Percentiles rank a stretch among this genome's conserved stretches.
phyloP scores from a whole-genome alignment of 2,888 invertebrate species.

The Corbicula japonica region DNA sequence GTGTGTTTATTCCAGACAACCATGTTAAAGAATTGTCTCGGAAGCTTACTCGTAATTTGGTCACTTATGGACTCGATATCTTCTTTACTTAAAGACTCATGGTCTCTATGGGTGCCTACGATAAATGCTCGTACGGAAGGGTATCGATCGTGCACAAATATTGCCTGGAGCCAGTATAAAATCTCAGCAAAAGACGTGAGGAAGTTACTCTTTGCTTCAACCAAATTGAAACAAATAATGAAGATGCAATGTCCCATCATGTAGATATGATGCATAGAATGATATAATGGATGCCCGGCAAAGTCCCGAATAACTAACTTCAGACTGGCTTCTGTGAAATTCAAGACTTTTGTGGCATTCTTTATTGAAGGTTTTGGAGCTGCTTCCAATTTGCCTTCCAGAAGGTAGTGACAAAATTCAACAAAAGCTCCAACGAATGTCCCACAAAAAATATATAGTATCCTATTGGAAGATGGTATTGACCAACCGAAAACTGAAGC shows the following conservation, averaged over 20 bases:
- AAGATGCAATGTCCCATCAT: conserved; percentile 71
- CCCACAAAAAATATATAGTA: conserved; percentile 32
- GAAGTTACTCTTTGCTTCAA: conserved; percentile 64
- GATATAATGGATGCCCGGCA: conserved; percentile 71
- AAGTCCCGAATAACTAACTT: conserved; percentile 69
- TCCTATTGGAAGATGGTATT: neutral
- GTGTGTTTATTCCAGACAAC: conserved; percentile 66
- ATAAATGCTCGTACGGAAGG: conserved; percentile 63
- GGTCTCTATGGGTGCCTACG: conserved; percentile 69
- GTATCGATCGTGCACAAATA: conserved; percentile 64
- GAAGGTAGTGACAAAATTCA: conserved; percentile 43
- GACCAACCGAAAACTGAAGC: conserved; percentile 56
- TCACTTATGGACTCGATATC: conserved; percentile 38
- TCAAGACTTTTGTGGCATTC: conserved; percentile 51
- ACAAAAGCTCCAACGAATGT: conserved; percentile 35
- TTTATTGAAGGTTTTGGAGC: conserved; percentile 49
- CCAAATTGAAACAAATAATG: conserved; percentile 67
- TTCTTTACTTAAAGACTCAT: conserved; percentile 36
- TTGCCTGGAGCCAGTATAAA: conserved; percentile 68
- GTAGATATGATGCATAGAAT: conserved; percentile 70
- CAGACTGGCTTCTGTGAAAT: conserved; percentile 51
- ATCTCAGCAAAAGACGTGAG: conserved; percentile 46
- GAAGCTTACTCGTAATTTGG: conserved; percentile 51
- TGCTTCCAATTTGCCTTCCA: conserved; percentile 56
- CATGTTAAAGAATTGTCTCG: conserved; percentile 66